These are phyloP conservation scores for Amiota mariae DNA, from an alignment of 2,888 invertebrate genomes.

Conservation along the genomic window DNA sequence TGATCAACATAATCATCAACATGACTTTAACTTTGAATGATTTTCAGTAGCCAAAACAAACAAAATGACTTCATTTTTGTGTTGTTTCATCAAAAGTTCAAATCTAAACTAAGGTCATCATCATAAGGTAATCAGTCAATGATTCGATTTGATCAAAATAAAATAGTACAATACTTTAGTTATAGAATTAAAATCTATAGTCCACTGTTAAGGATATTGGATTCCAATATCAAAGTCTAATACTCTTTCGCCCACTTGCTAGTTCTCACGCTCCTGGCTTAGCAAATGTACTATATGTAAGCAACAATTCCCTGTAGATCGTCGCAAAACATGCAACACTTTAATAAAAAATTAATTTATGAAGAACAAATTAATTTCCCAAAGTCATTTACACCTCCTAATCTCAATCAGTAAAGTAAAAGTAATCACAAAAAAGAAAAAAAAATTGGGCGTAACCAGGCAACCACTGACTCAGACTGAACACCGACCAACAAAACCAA, in stretches of 20 bases:
- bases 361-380: slow-evolving; percentile 63
- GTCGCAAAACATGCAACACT: slow-evolving; percentile 46
- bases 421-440: slow-evolving; percentile 34
- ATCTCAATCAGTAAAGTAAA: slow-evolving; percentile 59
- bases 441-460: slow-evolving; percentile 38
- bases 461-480: slow-evolving; percentile 33
- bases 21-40: slow-evolving; percentile 26
- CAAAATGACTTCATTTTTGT: slow-evolving; percentile 63
- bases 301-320: background rate
- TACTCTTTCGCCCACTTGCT: background rate
- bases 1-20: no score
- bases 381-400: slow-evolving; percentile 68
- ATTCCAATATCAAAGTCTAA: background rate
- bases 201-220: no score
- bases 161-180: no score
- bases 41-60: slow-evolving; percentile 46
- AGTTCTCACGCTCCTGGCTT: slow-evolving; percentile 8
- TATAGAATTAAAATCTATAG: no score
- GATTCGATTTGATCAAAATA: no score
- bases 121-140: no score
- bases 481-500: no score
- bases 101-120: no score
- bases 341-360: slow-evolving; percentile 67
- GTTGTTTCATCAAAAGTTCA: background rate
- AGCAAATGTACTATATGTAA: background rate